Percentiles rank a stretch among this genome's conserved stretches.
Evolutionary conservation across 1,140 invertebrate species (phyloP).

Genomic region (Conus betulinus): DNA sequence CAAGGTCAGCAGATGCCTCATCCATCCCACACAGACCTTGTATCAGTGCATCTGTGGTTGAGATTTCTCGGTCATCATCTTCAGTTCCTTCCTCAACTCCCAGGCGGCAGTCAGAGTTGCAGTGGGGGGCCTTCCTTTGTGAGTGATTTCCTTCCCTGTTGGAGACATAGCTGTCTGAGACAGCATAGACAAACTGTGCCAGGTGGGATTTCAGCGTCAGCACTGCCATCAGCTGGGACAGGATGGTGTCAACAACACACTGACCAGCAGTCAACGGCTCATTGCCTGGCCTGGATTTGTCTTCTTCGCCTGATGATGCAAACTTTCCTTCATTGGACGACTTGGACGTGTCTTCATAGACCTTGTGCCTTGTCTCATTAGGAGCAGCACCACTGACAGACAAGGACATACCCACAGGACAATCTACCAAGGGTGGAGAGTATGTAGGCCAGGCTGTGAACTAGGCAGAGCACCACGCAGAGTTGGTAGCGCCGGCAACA

Average conservation of each 20-base stretch:
- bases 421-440: too few species aligned
- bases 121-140: background rate
- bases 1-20: background rate
- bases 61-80: background rate
- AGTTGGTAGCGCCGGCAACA: constrained; percentile 20
- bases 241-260: constrained; percentile 30
- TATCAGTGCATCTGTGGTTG: background rate
- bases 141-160: background rate
- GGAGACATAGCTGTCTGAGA: constrained; percentile 21
- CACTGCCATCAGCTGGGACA: constrained; percentile 43
- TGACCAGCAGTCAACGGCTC: background rate
- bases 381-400: too few species aligned
- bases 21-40: background rate
- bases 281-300: background rate
- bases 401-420: too few species aligned
- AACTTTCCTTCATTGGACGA: too few species aligned
- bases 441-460: background rate
- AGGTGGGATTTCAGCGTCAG: constrained; percentile 32
- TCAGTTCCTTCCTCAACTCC: background rate
- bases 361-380: background rate
- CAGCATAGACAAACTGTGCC: constrained; percentile 35
- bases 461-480: background rate
- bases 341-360: background rate
- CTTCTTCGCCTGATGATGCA: background rate
- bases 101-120: background rate